Percentiles rank a stretch among this genome's conserved stretches.
phyloP scores from a whole-genome alignment of 2,113 vertebrate species.

The Notothenia coriiceps region DNA sequence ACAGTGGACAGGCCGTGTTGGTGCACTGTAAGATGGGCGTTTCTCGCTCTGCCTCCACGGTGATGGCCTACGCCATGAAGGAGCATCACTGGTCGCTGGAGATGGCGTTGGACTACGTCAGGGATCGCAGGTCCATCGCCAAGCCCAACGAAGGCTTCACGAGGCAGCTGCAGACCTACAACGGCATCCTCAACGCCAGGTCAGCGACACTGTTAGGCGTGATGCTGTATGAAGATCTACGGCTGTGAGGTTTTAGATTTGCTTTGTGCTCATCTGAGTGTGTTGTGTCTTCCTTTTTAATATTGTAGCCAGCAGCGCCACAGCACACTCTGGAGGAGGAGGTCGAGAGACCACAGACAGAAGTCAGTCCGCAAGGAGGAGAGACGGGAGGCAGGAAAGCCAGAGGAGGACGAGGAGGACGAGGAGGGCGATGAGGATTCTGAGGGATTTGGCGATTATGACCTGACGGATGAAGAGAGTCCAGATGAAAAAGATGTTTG shows the following conservation, averaged over 20 bases:
- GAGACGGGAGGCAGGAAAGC: slow-evolving; percentile 12
- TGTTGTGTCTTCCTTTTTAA: not conserved
- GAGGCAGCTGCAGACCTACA: slow-evolving; percentile 93
- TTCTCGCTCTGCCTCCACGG: slow-evolving; percentile 94
- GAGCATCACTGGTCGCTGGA: slow-evolving; percentile 90
- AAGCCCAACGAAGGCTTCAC: slow-evolving; percentile 94
- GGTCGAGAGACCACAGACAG: slow-evolving; percentile 78
- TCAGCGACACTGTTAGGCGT: slow-evolving; percentile 34
- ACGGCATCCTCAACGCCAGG: slow-evolving; percentile 94
- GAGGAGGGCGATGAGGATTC: slow-evolving; percentile 8
- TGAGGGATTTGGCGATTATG: slow-evolving; percentile 1
- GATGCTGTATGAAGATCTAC: not conserved
- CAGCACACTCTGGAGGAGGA: slow-evolving; percentile 84
- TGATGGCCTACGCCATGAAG: slow-evolving; percentile 95
- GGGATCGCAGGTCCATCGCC: slow-evolving; percentile 85
- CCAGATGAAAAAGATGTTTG: slow-evolving; percentile 25
- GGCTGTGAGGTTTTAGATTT: not conserved
- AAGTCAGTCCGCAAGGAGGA: slow-evolving; percentile 61
- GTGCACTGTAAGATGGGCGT: slow-evolving; percentile 98
- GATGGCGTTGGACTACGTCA: slow-evolving; percentile 84
- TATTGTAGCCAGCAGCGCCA: slow-evolving; percentile 84
- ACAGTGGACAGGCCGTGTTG: slow-evolving; percentile 84
- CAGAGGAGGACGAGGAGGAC: slow-evolving; percentile 11
- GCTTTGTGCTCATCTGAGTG: not conserved
- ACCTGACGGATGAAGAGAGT: slow-evolving; percentile 42